Conservation (phyloP, 2,888 invertebrate species). For the Eupithecia exiguata region DNA sequence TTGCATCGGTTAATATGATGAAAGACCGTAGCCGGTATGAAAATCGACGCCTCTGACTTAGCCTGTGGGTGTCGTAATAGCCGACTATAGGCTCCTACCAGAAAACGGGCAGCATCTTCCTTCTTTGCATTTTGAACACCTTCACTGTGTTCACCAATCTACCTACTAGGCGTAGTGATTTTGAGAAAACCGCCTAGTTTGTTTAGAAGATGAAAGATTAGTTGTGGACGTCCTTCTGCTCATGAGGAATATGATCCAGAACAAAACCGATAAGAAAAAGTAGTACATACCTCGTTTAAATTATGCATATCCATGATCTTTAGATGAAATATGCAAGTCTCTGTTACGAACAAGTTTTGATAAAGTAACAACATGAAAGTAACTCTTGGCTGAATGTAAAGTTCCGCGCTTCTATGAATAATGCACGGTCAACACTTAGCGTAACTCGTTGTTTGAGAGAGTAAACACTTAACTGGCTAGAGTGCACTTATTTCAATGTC, state of each 20-base stretch:
- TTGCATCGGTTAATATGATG: too few relatives aligned
- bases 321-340: background rate
- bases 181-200: background rate
- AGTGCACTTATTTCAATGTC: conserved; percentile 1
- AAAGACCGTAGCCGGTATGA: too few relatives aligned
- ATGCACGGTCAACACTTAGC: conserved; percentile 27
- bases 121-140: too few relatives aligned
- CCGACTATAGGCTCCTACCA: too few relatives aligned
- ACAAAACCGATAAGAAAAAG: background rate
- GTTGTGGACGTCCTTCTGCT: too few relatives aligned
- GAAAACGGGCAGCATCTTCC: too few relatives aligned
- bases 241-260: too few relatives aligned
- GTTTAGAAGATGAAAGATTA: too few relatives aligned
- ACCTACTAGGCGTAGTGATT: background rate
- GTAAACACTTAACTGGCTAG: conserved; percentile 5
- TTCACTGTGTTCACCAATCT: too few relatives aligned
- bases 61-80: too few relatives aligned
- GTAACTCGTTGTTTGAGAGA: conserved; percentile 13
- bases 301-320: background rate
- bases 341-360: background rate
- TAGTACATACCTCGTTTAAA: background rate
- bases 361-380: conserved; percentile 2
- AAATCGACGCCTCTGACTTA: too few relatives aligned
- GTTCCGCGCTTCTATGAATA: conserved; percentile 8
- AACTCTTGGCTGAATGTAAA: conserved; percentile 1